Evolutionary conservation across 2,113 vertebrate genomes (phyloP).

Genomic region (Pampusana beccarii): DNA sequence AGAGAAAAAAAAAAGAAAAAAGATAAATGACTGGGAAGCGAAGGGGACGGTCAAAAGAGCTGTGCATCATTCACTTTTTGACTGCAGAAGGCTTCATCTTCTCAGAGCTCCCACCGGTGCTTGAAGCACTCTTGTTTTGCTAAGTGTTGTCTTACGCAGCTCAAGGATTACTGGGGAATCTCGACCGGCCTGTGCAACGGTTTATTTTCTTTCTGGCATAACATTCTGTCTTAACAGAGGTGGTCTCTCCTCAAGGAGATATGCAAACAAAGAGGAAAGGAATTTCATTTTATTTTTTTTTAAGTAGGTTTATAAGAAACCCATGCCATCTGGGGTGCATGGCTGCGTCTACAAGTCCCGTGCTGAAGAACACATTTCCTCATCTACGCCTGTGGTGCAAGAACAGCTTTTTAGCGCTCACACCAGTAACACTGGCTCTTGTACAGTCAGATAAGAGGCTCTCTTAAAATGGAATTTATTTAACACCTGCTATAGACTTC

Average conservation of each 20-base stretch:
- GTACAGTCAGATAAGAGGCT: slow-evolving; percentile 42
- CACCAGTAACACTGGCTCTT: slow-evolving; percentile 30
- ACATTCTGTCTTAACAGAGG: slow-evolving; percentile 49
- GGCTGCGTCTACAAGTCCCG: not conserved
- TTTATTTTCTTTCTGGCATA: slow-evolving; percentile 49
- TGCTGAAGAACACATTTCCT: slow-evolving; percentile 25
- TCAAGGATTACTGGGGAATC: slow-evolving; percentile 59
- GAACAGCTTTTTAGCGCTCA: slow-evolving; percentile 33
- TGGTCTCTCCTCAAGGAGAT: slow-evolving; percentile 34
- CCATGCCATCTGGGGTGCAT: slow-evolving; percentile 12
- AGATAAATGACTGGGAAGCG: not conserved
- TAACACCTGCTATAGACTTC: slow-evolving; percentile 12
- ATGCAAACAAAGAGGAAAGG: slow-evolving; percentile 45
- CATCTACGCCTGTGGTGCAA: not conserved
- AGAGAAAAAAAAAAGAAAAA: not conserved
- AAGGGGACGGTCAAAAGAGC: not conserved
- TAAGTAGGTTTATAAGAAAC: slow-evolving; percentile 48
- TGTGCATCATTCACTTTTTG: not conserved
- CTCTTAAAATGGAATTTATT: slow-evolving; percentile 49
- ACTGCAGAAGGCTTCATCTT: not conserved
- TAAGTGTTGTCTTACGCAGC: slow-evolving; percentile 3
- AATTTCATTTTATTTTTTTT: slow-evolving; percentile 17
- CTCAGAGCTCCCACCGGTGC: not conserved
- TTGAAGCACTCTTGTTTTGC: not conserved
- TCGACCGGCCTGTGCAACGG: not conserved